Percentiles rank a stretch among this genome's conserved stretches.
phyloP scores from a whole-genome alignment of 2,888 invertebrate genomes.

The Pemphredon lugubris region DNA sequence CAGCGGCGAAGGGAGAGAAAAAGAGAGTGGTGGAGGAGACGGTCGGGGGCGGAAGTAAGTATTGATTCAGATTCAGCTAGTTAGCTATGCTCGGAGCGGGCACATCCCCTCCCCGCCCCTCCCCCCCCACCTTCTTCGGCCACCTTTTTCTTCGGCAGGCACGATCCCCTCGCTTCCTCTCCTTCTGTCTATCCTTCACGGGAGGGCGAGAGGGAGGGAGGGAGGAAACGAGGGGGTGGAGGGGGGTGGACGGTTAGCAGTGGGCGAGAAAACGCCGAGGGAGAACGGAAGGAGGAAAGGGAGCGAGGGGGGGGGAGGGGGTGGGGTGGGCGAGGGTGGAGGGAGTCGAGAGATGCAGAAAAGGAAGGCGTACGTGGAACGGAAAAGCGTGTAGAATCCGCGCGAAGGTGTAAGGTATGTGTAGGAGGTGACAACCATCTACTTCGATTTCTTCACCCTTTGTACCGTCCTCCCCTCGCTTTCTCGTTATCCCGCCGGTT shows the following conservation, averaged over 20 bases:
- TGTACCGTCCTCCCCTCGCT: conserved; percentile 24
- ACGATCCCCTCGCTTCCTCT: conserved; percentile 40
- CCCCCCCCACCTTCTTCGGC: conserved; percentile 26
- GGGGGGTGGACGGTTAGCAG: conserved; percentile 33
- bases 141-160: conserved; percentile 52
- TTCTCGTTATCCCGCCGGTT: conserved; percentile 27
- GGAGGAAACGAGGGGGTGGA: conserved; percentile 9
- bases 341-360: conserved; percentile 34
- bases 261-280: conserved; percentile 25
- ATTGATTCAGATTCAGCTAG: conserved; percentile 79
- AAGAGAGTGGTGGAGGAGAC: conserved; percentile 51
- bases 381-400: conserved; percentile 48
- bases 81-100: conserved; percentile 76
- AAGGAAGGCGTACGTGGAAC: conserved; percentile 47
- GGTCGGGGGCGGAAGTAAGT: conserved; percentile 74
- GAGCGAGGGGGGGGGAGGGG: conserved; percentile 28
- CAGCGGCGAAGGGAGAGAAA: conserved; percentile 31
- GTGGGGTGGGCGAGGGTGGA: conserved; percentile 12
- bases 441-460: conserved; percentile 58
- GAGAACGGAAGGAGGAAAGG: conserved; percentile 27
- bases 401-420: conserved; percentile 51
- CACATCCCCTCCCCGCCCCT: conserved; percentile 48
- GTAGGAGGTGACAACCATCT: conserved; percentile 71
- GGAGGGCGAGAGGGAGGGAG: conserved; percentile 16
- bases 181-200: conserved; percentile 34